A percentile compares a stretch with the other conserved stretches of the same genome.
These are phyloP conservation scores for Chunga burmeisteri DNA, from an alignment of 2,113 vertebrate genomes.

Conservation along the genomic window DNA sequence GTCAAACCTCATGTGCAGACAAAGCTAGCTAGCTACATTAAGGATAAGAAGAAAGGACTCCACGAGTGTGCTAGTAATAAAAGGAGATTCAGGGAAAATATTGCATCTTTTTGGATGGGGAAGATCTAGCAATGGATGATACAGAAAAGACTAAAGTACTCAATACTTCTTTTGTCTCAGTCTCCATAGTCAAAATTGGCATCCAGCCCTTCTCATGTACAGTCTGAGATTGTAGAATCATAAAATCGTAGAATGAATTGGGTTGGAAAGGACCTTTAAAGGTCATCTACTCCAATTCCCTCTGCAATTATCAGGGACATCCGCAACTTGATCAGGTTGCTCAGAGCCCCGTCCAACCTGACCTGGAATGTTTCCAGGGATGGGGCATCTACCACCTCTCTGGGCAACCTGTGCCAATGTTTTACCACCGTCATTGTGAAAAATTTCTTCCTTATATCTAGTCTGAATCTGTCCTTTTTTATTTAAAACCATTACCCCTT, in stretches of 20 bases:
- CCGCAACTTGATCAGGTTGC: neutral
- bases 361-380: neutral
- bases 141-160: neutral
- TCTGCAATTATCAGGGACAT: neutral
- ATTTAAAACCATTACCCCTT: neutral
- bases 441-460: neutral
- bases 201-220: neutral
- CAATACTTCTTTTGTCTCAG: neutral
- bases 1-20: neutral
- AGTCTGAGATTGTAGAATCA: neutral
- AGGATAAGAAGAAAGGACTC: neutral
- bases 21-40: neutral
- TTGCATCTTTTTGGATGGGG: neutral
- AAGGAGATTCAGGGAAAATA: neutral
- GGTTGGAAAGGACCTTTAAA: neutral
- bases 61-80: neutral
- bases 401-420: neutral
- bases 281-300: neutral
- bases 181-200: neutral
- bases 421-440: neutral
- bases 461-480: neutral
- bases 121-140: neutral
- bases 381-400: neutral
- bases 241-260: neutral
- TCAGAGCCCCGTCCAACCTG: neutral